Percentiles rank a stretch among this genome's conserved stretches.
These are phyloP conservation scores for Ecliptopera silaceata DNA, from an alignment of 2,888 invertebrate species.

Conservation along the genomic window DNA sequence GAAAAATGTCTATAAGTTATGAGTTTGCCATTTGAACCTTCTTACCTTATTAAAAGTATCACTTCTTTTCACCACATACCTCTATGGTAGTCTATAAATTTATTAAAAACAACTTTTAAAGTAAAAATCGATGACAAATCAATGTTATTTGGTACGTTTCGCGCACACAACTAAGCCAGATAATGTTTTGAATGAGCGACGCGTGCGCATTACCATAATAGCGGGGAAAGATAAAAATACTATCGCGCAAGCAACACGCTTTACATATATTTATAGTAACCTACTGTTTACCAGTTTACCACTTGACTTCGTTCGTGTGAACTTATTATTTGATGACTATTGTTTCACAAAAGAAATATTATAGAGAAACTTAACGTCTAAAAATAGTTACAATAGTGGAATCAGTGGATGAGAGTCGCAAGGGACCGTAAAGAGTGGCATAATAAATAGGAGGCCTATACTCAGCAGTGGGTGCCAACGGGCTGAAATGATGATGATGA, in stretches of 20 bases:
- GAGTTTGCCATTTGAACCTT: too few relatives aligned
- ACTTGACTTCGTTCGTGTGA: background rate
- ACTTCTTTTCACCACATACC: background rate
- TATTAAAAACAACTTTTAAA: background rate
- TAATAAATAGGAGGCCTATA: too few relatives aligned
- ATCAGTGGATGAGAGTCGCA: too few relatives aligned
- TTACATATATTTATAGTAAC: slow-evolving; percentile 17
- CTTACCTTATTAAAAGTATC: background rate
- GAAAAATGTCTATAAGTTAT: too few relatives aligned
- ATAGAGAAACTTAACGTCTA: too few relatives aligned
- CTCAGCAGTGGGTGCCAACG: too few relatives aligned
- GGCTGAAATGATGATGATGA: too few relatives aligned
- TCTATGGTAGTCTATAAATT: background rate
- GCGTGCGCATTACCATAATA: slow-evolving; percentile 56
- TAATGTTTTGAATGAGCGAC: slow-evolving; percentile 43
- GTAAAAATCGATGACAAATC: slow-evolving; percentile 22
- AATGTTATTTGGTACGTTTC: slow-evolving; percentile 26
- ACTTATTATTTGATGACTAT: background rate
- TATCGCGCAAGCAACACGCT: slow-evolving; percentile 40
- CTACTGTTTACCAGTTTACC: background rate
- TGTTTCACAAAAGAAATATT: too few relatives aligned
- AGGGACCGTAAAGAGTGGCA: too few relatives aligned
- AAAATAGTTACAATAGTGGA: too few relatives aligned
- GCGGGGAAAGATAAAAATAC: slow-evolving; percentile 69
- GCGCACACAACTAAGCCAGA: slow-evolving; percentile 25